Evolutionary conservation across 1,140 invertebrate species (phyloP).

Genomic region (Hirudo medicinalis): DNA sequence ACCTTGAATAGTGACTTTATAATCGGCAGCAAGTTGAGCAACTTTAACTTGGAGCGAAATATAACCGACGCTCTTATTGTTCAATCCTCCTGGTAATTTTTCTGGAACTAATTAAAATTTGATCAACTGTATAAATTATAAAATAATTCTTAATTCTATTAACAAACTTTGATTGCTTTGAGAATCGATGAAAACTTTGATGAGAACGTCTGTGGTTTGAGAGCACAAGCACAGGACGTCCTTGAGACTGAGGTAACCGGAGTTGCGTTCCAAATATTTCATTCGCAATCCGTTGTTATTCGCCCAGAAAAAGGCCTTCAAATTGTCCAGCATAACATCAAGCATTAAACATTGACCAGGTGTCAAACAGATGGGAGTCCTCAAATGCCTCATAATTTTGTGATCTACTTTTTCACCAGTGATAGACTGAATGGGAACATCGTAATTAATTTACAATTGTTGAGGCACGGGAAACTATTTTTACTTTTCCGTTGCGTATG

Average conservation of each 20-base stretch:
- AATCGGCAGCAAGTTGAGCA: no score
- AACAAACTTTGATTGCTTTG: constrained; percentile 81
- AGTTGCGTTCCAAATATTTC: constrained; percentile 88
- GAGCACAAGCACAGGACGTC: constrained; percentile 97
- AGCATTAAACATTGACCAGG: constrained; percentile 97
- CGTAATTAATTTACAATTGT: neutral
- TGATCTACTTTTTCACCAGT: constrained; percentile 56
- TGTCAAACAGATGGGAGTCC: constrained; percentile 66
- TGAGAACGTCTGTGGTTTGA: constrained; percentile 95
- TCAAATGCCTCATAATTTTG: constrained; percentile 65
- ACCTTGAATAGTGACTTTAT: no score
- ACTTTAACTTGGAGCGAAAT: no score
- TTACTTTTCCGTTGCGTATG: constrained; percentile 54
- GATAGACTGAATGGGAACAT: neutral
- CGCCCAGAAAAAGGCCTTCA: constrained; percentile 98
- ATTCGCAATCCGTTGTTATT: constrained; percentile 99
- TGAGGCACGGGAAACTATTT: no score
- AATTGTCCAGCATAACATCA: constrained; percentile 89
- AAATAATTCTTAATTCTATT: neutral
- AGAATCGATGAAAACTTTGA: constrained; percentile 93
- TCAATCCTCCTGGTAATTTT: no score
- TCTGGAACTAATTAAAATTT: no score
- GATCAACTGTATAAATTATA: no score
- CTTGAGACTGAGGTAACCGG: constrained; percentile 84
- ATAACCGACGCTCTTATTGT: no score